phyloP scores from a whole-genome alignment of 2,888 invertebrate species.

The Campoplex nolae region DNA sequence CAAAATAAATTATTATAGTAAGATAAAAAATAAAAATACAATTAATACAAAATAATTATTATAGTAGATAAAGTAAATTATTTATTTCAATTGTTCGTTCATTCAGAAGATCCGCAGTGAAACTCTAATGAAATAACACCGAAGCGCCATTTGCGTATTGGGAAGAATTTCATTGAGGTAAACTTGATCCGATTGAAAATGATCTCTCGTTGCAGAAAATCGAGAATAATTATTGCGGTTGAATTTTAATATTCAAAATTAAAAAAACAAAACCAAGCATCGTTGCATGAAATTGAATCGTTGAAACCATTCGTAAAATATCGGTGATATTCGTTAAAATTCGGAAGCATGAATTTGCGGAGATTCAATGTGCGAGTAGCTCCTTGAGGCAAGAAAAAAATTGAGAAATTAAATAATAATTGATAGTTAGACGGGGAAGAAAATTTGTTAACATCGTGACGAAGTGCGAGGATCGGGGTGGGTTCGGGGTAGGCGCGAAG shows the following conservation, averaged over 20 bases:
- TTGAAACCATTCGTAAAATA: not conserved
- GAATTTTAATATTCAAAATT: not conserved
- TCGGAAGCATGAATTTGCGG: not conserved
- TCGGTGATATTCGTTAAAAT: not conserved
- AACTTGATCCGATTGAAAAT: not conserved
- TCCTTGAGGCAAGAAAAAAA: not conserved
- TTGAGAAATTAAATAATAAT: slow-evolving; percentile 8
- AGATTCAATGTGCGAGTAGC: slow-evolving; percentile 6
- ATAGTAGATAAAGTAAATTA: too few species aligned
- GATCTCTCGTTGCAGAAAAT: not conserved
- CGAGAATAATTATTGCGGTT: not conserved
- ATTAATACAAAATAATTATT: too few species aligned
- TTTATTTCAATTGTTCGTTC: not conserved
- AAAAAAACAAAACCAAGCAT: not conserved
- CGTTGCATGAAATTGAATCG: not conserved
- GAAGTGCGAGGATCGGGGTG: slow-evolving; percentile 64
- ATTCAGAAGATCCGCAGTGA: not conserved
- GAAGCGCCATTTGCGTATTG: not conserved
- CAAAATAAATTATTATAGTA: not conserved
- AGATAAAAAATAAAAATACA: too few species aligned
- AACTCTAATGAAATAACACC: not conserved
- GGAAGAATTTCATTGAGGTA: not conserved
- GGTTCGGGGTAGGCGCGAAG: slow-evolving; percentile 68
- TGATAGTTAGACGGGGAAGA: not conserved
- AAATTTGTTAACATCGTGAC: slow-evolving; percentile 32